Evolutionary conservation across 2,888 invertebrate genomes (phyloP).

Genomic region (Ophonus ardosiacus): DNA sequence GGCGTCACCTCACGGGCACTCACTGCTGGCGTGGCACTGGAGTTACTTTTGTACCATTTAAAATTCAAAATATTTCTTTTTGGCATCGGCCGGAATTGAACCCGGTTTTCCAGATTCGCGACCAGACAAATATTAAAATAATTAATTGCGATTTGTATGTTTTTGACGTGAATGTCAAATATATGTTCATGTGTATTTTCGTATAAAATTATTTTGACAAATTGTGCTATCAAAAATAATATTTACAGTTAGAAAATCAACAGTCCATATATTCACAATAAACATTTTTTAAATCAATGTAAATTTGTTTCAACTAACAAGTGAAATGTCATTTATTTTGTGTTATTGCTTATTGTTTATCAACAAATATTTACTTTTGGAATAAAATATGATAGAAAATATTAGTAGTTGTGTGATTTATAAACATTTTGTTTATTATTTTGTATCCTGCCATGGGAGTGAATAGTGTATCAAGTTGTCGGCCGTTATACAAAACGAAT

Average conservation of each 20-base stretch:
- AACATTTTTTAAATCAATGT: background rate
- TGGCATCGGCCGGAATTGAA: too few relatives aligned
- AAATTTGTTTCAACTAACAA: background rate
- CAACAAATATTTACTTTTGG: too few relatives aligned
- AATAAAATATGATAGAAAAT: background rate
- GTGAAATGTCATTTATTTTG: too few relatives aligned
- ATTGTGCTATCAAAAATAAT: background rate
- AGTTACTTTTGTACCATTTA: too few relatives aligned
- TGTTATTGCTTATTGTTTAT: too few relatives aligned
- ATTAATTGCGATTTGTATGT: background rate
- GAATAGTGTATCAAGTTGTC: background rate
- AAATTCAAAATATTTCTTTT: too few relatives aligned
- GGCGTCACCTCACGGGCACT: too few relatives aligned
- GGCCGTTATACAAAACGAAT: constrained; percentile 26
- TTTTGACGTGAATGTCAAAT: background rate
- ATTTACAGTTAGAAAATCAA: background rate
- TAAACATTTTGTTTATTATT: background rate
- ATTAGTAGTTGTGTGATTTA: background rate
- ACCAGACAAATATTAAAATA: background rate
- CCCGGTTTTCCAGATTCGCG: too few relatives aligned
- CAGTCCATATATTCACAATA: background rate
- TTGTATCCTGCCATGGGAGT: too few relatives aligned
- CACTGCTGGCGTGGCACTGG: too few relatives aligned
- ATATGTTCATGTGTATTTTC: background rate
- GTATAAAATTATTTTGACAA: background rate